phyloP scores from a whole-genome alignment of 2,797 vertebrate species.

The Artibeus jamaicensis region DNA sequence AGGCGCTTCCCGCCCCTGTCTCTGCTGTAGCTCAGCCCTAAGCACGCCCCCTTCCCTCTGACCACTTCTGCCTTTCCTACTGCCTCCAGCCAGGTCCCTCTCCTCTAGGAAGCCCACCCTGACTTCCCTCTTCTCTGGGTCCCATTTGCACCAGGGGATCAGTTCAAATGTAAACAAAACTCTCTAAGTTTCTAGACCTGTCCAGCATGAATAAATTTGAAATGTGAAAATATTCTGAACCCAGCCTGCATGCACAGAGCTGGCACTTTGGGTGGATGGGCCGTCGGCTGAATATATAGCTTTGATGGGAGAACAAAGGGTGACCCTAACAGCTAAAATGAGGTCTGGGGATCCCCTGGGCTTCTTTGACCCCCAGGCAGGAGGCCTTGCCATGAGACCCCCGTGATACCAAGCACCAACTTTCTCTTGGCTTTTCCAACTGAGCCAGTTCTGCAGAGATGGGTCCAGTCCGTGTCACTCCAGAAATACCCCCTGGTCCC shows the following conservation, averaged over 20 bases:
- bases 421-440: not conserved
- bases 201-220: not conserved
- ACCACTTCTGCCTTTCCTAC: not conserved
- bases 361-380: not conserved
- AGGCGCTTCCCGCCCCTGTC: not conserved
- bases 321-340: not conserved
- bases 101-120: not conserved
- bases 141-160: not conserved
- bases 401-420: not conserved
- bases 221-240: not conserved
- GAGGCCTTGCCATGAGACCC: not conserved
- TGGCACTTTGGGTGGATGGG: not conserved
- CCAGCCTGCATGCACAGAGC: not conserved
- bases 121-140: not conserved
- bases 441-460: constrained; percentile 26
- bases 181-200: not conserved
- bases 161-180: not conserved
- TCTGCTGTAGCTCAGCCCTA: not conserved
- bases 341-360: not conserved
- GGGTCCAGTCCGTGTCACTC: constrained; percentile 38
- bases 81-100: not conserved
- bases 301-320: not conserved
- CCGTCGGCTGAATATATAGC: not conserved
- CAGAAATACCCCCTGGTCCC: constrained; percentile 47
- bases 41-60: not conserved